Conservation (phyloP, 2,113 vertebrate species). For the Coptodon rendalli region DNA sequence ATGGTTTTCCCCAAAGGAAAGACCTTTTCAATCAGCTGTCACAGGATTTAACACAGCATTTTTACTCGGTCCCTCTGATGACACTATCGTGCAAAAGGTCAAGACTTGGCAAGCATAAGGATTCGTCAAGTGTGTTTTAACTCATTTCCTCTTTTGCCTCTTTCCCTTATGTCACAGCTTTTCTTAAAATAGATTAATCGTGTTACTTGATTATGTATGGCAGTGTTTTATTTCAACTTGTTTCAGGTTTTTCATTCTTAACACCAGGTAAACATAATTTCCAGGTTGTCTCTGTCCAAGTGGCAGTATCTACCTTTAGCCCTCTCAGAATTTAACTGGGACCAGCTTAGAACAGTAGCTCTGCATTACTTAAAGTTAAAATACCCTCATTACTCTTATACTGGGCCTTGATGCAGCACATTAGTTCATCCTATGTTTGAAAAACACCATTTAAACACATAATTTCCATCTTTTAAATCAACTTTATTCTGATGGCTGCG, state of each 20-base stretch:
- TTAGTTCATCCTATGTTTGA: not conserved
- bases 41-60: not conserved
- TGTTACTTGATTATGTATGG: not conserved
- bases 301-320: not conserved
- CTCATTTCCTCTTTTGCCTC: not conserved
- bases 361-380: not conserved
- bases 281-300: not conserved
- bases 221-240: not conserved
- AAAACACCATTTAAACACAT: not conserved
- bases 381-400: not conserved
- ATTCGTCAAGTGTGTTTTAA: not conserved
- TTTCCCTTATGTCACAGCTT: not conserved
- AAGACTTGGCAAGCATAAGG: not conserved
- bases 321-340: not conserved
- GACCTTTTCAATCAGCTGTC: slow-evolving; percentile 13
- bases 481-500: not conserved
- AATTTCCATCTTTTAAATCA: not conserved
- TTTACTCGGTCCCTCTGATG: not conserved
- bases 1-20: not conserved
- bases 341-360: not conserved
- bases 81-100: not conserved
- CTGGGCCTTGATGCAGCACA: not conserved
- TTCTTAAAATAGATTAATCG: not conserved
- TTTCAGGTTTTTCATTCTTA: not conserved
- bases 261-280: not conserved